Percentiles rank a stretch among this genome's conserved stretches.
Evolutionary conservation across 2,888 invertebrate genomes (phyloP).

Genomic region (Zelleria hepariella): DNA sequence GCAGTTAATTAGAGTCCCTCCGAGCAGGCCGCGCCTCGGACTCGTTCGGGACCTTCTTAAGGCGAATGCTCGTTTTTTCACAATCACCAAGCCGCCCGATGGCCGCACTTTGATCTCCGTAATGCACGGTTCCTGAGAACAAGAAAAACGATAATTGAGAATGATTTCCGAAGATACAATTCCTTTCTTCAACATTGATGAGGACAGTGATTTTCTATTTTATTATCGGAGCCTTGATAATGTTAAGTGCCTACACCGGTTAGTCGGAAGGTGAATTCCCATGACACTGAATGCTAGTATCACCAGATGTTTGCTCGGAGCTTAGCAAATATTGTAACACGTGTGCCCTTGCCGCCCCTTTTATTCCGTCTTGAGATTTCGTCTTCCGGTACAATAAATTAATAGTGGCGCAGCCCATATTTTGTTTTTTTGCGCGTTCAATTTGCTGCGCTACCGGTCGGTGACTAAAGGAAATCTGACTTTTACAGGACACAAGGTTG

Average conservation of each 20-base stretch:
- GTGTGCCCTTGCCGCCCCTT: slow-evolving; percentile 61
- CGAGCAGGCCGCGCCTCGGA: slow-evolving; percentile 52
- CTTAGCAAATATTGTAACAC: slow-evolving; percentile 71
- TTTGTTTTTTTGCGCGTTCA: slow-evolving; percentile 42
- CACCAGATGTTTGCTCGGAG: slow-evolving; percentile 59
- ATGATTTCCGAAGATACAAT: slow-evolving; percentile 11
- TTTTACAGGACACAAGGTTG: slow-evolving; percentile 27
- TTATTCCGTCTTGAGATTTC: slow-evolving; percentile 69
- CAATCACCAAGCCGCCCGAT: slow-evolving; percentile 62
- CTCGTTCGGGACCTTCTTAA: slow-evolving; percentile 44
- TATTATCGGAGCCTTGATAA: slow-evolving; percentile 2
- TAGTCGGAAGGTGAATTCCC: slow-evolving; percentile 5
- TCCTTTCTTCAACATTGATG: not conserved
- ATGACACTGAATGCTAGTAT: slow-evolving; percentile 25
- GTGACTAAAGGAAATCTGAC: slow-evolving; percentile 6
- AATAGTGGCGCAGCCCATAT: slow-evolving; percentile 39
- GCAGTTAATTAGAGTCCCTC: slow-evolving; percentile 69
- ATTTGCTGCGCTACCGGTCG: slow-evolving; percentile 41
- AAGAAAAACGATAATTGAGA: slow-evolving; percentile 32
- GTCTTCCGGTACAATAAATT: slow-evolving; percentile 69
- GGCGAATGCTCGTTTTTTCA: slow-evolving; percentile 65
- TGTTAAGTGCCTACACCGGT: not conserved
- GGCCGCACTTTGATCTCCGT: slow-evolving; percentile 65
- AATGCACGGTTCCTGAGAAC: slow-evolving; percentile 57
- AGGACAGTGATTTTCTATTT: not conserved